Percentiles rank a stretch among this genome's conserved stretches.
These are phyloP conservation scores for Phasia obesa DNA, from an alignment of 2,888 invertebrate species.

Conservation along the genomic window DNA sequence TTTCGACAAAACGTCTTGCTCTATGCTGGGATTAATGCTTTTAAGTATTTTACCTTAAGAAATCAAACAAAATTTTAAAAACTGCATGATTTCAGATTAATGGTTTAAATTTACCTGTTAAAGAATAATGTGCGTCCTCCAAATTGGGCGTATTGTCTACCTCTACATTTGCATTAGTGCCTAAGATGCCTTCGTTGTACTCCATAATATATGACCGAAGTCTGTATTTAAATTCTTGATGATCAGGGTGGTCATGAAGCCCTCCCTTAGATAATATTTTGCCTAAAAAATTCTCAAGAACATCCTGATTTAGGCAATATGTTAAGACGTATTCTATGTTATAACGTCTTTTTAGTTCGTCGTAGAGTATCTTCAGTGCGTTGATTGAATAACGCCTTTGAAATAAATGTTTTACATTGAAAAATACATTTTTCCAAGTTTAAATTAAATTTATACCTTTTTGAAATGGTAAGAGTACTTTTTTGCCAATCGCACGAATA, in stretches of 20 bases:
- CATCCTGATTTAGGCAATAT: conserved; percentile 38
- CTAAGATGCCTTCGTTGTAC: too few species aligned
- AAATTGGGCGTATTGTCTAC: too few species aligned
- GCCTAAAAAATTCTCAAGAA: conserved; percentile 18
- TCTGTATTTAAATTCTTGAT: conserved; percentile 41
- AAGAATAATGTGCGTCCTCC: too few species aligned
- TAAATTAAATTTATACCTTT: background rate
- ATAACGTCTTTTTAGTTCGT: conserved; percentile 31
- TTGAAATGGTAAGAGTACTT: background rate
- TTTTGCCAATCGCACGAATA: background rate
- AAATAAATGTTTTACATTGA: background rate
- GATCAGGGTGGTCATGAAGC: conserved; percentile 43
- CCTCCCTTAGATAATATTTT: conserved; percentile 45
- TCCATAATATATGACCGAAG: conserved; percentile 33
- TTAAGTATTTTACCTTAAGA: too few species aligned
- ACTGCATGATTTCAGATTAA: too few species aligned
- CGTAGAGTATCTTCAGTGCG: background rate
- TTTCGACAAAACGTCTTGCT: too few species aligned
- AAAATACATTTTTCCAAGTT: background rate
- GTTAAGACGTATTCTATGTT: conserved; percentile 6
- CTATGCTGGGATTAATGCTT: too few species aligned
- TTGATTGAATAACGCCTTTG: background rate
- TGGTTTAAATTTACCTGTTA: too few species aligned
- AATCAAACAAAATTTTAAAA: too few species aligned
- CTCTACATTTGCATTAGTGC: too few species aligned